Base-by-base conservation (phyloP, 2,888 invertebrate genomes). In the Hydriomena furcata region DNA sequence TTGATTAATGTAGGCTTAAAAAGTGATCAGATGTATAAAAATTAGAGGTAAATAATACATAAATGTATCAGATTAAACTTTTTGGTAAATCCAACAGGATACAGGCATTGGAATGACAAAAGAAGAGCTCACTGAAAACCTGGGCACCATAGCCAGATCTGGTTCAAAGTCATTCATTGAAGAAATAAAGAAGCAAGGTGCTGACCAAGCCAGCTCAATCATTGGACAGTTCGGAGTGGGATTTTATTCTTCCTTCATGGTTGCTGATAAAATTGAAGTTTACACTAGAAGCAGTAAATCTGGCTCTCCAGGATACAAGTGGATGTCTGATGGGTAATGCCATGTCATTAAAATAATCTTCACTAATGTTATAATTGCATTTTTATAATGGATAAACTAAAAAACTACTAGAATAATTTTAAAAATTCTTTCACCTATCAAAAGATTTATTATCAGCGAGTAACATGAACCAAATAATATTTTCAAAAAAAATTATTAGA, bases 191-290 rank as follows among this genome's bases (percentile, higher is more conserved):
- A 92, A 93, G 38, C 92, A 94, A 65, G 91, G 93, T 30, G 82
- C 91, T 2, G 89, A 91, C 1, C 83, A 91, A 17, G 93, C 93
- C 7, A 94, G 93, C 37, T 94, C 95, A 56, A 97, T 98, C 42
- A 98, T 98, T 76, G 98, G 99, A 2, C 98, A 99, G 81, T 99
- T 99, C 91, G 99, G 99, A 61, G 99, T 99, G 10, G 99, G 99
- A 0, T 99, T 99, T 82, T 99, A 99, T 82, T 98, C 99, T 7
- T 95, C 96, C 0, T 99, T 99, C 78, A 99, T 99, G 97, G 99
- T 99, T 1, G 98, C 98, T 12, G 95, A 98, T 66, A 95, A 94
- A 75, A 97, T 99, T 17, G 98, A 98, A 71, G 98, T 99, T 0
- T 98, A 91, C 75, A 97, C 98, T 1, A 93, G 93, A 71, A 94